Base-by-base conservation (phyloP, 2,113 vertebrate genomes). In the Polypterus senegalus region DNA sequence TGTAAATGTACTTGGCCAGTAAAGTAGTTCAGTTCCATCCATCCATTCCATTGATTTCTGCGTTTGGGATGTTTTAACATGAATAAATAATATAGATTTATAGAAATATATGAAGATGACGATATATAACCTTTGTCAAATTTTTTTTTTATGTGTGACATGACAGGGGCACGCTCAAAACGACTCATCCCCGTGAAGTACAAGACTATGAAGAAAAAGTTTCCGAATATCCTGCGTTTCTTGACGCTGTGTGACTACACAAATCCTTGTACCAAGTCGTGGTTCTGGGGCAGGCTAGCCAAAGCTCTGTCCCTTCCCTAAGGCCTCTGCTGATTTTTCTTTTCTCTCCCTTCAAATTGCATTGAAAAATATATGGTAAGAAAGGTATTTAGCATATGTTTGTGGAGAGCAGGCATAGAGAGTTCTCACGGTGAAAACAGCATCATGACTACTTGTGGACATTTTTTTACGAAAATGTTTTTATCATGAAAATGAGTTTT, bases 171-270 rank as follows among this genome's bases (percentile, higher is more conserved):
- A 63, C 89, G 85, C 9, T 80, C 74, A 59, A 97, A 95, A 56
- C 81, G 93, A 1, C 81, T 99, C 7, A 99, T 99, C 61, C 97
- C 97, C 1, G 92, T 99, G 44, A 79, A 90, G 27, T 97, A 93
- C 80, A 98, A 92, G 69, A 0, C 71, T 0, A 99, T 99, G 92
- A 87, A 79, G 67, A 94, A 79, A 1, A 86, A 85, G 2, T 99
- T 96, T 27, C 97, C 97, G 0, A 97, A 91, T 69, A 97, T 99
- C 69, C 66, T 99, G 3, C 81, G 92, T 49, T 97, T 97, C 77
- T 91, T 99, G 62, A 99, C 97, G 0, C 63, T 93, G 9, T 98
- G 94, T 0, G 97, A 99, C 79, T 98, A 97, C 73, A 99, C 92
- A 58, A 88, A 92, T 27, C 90, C 87, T 1, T 91, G 85, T 71